A percentile compares a stretch with the other conserved stretches of the same genome.
phyloP scores from a whole-genome alignment of 1,140 invertebrate genomes.

The Sinonovacula constricta region DNA sequence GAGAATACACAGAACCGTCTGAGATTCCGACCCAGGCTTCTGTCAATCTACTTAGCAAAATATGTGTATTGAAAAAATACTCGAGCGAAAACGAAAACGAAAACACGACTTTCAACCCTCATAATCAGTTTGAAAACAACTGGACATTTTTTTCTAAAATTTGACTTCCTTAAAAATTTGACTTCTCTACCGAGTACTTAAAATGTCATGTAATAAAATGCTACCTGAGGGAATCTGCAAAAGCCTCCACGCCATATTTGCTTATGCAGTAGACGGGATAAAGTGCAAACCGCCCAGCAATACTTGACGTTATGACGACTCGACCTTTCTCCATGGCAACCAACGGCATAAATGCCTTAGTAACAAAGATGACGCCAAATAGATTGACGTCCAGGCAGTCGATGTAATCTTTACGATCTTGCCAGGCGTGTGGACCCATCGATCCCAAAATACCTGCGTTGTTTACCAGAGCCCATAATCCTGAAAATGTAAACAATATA shows the following conservation, averaged over 20 bases:
- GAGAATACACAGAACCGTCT: no score
- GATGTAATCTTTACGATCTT: conserved; percentile 49
- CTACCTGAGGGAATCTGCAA: conserved; percentile 58
- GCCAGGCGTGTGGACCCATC: conserved; percentile 51
- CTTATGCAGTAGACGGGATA: conserved; percentile 55
- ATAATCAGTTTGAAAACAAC: no score
- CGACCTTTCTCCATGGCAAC: conserved; percentile 54
- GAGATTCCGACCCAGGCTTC: no score
- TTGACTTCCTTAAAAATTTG: no score
- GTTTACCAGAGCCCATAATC: conserved; percentile 68
- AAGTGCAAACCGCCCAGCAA: conserved; percentile 49
- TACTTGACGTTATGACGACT: conserved; percentile 61
- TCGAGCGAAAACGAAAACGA: no score
- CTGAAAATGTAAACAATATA: conserved; percentile 49
- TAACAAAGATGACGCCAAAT: conserved; percentile 60
- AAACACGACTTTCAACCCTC: no score
- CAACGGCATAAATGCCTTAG: conserved; percentile 61
- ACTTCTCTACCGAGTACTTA: no score
- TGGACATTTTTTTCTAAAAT: no score
- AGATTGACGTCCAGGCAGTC: conserved; percentile 53
- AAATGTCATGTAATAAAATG: no score
- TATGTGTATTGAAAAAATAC: no score
- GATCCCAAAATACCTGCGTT: conserved; percentile 61
- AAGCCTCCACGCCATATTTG: conserved; percentile 64
- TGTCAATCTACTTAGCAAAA: no score